Base-by-base conservation (phyloP, 2,113 vertebrate species). In the Meles meles region DNA sequence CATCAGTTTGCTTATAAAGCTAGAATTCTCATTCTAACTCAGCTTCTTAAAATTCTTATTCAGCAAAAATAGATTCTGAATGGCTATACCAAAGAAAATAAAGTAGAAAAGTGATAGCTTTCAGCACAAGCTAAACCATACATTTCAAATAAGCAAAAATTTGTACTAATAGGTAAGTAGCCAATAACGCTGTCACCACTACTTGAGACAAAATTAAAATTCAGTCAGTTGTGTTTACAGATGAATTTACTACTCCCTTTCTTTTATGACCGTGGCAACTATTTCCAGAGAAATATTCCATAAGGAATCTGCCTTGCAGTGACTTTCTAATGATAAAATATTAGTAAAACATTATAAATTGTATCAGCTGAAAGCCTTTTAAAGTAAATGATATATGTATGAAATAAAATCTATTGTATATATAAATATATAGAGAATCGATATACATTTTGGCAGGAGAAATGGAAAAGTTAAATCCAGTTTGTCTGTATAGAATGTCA, bases 131-230 rank as follows among this genome's bases (percentile, higher is more conserved):
- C 29, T 67, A 96, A 92, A 67, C 9, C n/a, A 92, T n/a, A 44
- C 1, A 92, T 96, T 91, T 52, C 59, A 93, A 90, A 74, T 92
- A 94, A 87, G 61, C 34, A 90, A 82, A 94, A 90, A 23, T 67
- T 2, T 86, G 3, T 80, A 52, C 18, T 20, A 67, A 63, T 4
- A 95, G 61, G 59, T 93, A 91, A 96, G 57, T 15, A 57, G 37
- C 23, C 55, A 74, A 63, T 81, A 88, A 42, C 3, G 44, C 18
- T 57, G 57, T 23, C 39, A 88, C 49, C 21, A 59, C 7, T 49
- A 42, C 81, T 81, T 95, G 14, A 63, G 23, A 29, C 1, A 94
- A 96, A 94, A 77, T 89, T 88, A 47, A 90, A 95, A 61, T 65
- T 84, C 55, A 81, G 8, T 87, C 52, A 86, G 80, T 5, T 74